Evolutionary conservation across 1,140 invertebrate species (phyloP).

Genomic region (Mercenaria mercenaria): DNA sequence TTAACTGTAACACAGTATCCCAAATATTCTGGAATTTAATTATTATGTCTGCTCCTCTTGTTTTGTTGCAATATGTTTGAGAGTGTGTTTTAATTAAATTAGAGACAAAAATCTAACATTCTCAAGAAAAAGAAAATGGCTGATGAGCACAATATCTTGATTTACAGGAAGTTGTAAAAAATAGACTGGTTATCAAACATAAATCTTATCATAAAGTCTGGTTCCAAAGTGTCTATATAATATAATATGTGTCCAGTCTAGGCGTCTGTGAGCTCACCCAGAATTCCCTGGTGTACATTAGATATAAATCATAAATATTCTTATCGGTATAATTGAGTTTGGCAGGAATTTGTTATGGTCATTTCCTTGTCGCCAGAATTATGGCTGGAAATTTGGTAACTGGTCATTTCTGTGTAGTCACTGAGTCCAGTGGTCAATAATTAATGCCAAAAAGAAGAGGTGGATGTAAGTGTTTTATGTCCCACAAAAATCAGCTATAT

Average conservation of each 20-base stretch:
- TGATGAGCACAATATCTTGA: background rate
- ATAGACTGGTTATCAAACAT: background rate
- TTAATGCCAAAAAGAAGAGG: too few species aligned
- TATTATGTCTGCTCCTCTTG: too few species aligned
- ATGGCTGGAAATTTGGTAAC: background rate
- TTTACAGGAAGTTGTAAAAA: background rate
- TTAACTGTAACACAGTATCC: too few species aligned
- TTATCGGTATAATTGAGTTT: background rate
- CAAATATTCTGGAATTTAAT: too few species aligned
- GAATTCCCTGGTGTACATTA: background rate
- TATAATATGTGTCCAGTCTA: constrained; percentile 39
- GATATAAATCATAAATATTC: background rate
- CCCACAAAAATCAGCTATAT: too few species aligned
- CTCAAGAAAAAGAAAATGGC: background rate
- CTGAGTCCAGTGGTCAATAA: background rate
- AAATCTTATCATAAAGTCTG: constrained; percentile 13
- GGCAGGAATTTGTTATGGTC: constrained; percentile 24
- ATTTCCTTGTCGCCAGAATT: constrained; percentile 1
- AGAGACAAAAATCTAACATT: background rate
- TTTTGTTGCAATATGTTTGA: too few species aligned
- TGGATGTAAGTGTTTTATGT: too few species aligned
- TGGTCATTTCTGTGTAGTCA: background rate
- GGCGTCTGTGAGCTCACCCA: background rate
- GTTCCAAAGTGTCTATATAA: constrained; percentile 29
- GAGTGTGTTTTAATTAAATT: background rate